Conservation (phyloP, 2,113 vertebrate genomes). For the Rostratula benghalensis region DNA sequence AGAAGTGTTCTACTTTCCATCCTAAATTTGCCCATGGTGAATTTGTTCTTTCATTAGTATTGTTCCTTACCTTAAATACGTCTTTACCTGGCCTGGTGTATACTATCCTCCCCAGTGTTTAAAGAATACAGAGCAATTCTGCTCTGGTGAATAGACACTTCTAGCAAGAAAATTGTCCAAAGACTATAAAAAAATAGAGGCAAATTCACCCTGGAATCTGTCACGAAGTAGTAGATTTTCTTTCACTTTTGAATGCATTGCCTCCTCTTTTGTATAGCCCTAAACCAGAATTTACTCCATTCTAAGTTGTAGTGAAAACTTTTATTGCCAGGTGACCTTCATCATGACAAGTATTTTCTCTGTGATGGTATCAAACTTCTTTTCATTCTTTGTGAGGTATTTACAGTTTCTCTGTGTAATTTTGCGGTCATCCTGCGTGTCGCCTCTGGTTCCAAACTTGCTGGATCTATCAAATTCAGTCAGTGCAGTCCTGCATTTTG, state of each 20-base stretch:
- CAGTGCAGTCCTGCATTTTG: not conserved
- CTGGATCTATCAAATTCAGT: not conserved
- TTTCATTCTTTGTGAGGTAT: not conserved
- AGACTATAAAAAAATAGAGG: not conserved
- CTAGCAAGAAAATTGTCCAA: not conserved
- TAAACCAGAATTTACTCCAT: not conserved
- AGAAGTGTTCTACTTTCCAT: not conserved
- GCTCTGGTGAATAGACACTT: not conserved
- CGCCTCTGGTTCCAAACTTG: not conserved
- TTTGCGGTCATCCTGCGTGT: not conserved
- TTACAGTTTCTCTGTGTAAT: not conserved
- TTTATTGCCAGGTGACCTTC: not conserved
- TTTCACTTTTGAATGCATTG: not conserved
- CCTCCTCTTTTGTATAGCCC: not conserved
- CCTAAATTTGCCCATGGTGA: not conserved
- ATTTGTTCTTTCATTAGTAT: not conserved
- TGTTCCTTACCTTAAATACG: not conserved
- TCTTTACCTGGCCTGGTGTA: not conserved
- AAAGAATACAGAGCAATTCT: conserved; percentile 11
- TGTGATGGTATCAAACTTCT: not conserved
- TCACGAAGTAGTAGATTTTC: not conserved
- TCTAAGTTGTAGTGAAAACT: not conserved
- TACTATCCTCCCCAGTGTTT: not conserved
- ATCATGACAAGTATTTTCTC: not conserved
- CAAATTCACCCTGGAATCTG: not conserved